These are phyloP conservation scores for Polyommatus iphigenia DNA, from an alignment of 2,888 invertebrate species.

Conservation along the genomic window DNA sequence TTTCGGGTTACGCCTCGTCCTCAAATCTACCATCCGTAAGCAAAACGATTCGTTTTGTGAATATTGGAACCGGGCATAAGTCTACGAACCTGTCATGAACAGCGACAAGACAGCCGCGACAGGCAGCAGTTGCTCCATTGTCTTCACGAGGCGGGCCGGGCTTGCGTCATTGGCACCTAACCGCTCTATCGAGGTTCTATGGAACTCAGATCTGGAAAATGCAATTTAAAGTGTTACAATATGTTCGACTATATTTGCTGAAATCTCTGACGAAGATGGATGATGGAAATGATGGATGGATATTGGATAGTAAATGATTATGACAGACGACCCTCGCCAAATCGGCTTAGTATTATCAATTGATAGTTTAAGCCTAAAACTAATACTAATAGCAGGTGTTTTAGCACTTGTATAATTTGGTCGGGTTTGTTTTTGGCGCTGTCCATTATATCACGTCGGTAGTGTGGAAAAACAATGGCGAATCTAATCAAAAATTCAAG, in stretches of 20 bases:
- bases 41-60: no score
- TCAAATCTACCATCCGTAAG: no score
- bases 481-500: conserved; percentile 17
- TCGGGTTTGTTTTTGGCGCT: not conserved
- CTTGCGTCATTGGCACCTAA: conserved; percentile 43
- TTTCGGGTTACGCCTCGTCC: no score
- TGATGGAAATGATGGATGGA: not conserved
- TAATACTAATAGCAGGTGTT: no score
- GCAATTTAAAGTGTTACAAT: not conserved
- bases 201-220: not conserved
- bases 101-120: conserved; percentile 56
- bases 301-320: not conserved
- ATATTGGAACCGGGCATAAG: no score
- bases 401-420: not conserved
- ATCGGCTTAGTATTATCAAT: no score
- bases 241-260: not conserved
- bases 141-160: conserved; percentile 40
- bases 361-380: no score
- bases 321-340: no score
- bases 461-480: not conserved
- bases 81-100: conserved; percentile 55
- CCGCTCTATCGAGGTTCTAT: conserved; percentile 27
- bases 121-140: conserved; percentile 57
- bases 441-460: conserved; percentile 1
- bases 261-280: not conserved